Evolutionary conservation across 1,140 invertebrate species (phyloP).

Genomic region (Pachyrhynchus sulphureomaculatus): DNA sequence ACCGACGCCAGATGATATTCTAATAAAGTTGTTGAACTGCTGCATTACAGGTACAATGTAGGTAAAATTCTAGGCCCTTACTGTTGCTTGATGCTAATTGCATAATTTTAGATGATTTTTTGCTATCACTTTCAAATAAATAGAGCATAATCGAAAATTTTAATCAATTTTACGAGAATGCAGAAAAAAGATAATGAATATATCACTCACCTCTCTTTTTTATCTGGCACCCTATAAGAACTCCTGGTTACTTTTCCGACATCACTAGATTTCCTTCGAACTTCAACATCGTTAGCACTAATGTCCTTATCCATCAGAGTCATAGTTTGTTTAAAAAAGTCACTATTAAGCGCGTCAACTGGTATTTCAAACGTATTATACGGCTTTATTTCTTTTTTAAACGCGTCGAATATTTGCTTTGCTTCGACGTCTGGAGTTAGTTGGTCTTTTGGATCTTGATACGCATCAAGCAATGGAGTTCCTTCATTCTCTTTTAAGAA

Average conservation of each 20-base stretch:
- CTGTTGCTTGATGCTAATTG: too few relatives aligned
- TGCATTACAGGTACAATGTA: too few relatives aligned
- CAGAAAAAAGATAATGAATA: too few relatives aligned
- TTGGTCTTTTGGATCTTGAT: not conserved
- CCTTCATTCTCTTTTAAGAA: not conserved
- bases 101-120: too few relatives aligned
- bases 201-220: slow-evolving; percentile 4
- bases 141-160: too few relatives aligned
- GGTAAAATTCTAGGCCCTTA: too few relatives aligned
- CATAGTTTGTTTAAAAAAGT: slow-evolving; percentile 37
- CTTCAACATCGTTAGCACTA: not conserved
- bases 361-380: slow-evolving; percentile 36
- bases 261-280: not conserved
- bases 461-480: not conserved
- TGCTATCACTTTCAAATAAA: too few relatives aligned
- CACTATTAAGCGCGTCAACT: slow-evolving; percentile 29
- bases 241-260: not conserved
- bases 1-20: too few relatives aligned
- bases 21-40: too few relatives aligned
- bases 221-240: slow-evolving; percentile 19
- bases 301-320: slow-evolving; percentile 11
- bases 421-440: slow-evolving; percentile 37
- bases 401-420: slow-evolving; percentile 33
- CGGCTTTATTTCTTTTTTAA: slow-evolving; percentile 35
- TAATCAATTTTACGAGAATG: too few relatives aligned